Conservation (phyloP, 2,113 vertebrate species). For the Macquaria ambigua region DNA sequence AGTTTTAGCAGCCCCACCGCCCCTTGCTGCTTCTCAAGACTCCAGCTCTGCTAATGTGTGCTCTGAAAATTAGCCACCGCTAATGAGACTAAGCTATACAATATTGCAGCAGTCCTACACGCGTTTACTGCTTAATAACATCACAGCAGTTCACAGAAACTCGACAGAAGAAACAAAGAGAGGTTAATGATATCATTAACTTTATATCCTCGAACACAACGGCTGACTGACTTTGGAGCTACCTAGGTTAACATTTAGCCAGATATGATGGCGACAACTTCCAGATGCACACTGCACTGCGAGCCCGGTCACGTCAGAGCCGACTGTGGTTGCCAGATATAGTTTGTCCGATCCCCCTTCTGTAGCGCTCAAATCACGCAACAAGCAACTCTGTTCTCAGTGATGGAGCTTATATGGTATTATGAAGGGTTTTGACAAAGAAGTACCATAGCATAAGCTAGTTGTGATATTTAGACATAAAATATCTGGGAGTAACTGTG, state of each 20-base stretch:
- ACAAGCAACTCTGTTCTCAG: neutral
- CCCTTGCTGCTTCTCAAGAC: constrained; percentile 68
- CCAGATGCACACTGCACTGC: constrained; percentile 59
- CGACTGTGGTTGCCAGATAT: constrained; percentile 55
- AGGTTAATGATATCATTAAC: neutral
- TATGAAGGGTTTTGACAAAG: too few species aligned
- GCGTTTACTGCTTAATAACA: constrained; percentile 30
- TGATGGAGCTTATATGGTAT: neutral
- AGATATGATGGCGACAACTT: constrained; percentile 72
- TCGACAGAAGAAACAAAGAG: neutral
- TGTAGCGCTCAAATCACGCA: neutral
- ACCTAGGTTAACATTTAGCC: constrained; percentile 45
- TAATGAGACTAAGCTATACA: constrained; percentile 28
- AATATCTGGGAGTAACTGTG: neutral
- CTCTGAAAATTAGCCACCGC: constrained; percentile 36
- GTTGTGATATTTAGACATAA: neutral
- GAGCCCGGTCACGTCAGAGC: constrained; percentile 34
- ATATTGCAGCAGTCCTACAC: neutral
- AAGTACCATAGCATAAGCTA: neutral
- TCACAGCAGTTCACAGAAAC: neutral
- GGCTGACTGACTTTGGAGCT: constrained; percentile 33
- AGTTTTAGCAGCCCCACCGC: constrained; percentile 47
- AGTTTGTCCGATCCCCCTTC: neutral
- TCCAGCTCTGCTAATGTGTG: constrained; percentile 49
- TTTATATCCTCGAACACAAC: constrained; percentile 15